These are phyloP conservation scores for Dryomyza anilis DNA, from an alignment of 2,888 invertebrate species.

Conservation along the genomic window DNA sequence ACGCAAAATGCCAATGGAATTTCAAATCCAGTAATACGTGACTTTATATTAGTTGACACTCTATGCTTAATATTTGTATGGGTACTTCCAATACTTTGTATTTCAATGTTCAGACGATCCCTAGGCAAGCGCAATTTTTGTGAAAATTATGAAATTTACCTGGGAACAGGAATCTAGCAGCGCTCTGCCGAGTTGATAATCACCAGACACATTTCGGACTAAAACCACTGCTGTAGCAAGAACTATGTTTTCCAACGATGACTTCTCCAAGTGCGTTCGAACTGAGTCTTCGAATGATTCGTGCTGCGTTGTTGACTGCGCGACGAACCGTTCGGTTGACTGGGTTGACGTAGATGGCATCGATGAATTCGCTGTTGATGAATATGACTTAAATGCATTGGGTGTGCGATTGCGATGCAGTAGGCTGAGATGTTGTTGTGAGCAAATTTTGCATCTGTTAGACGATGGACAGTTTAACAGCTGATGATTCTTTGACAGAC, in stretches of 20 bases:
- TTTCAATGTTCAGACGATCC: not conserved
- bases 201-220: not conserved
- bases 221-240: too few relatives aligned
- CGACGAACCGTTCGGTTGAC: not conserved
- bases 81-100: not conserved
- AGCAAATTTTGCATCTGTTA: not conserved
- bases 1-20: not conserved
- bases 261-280: not conserved
- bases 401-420: not conserved
- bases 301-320: not conserved
- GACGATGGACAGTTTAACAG: too few relatives aligned
- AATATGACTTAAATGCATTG: too few relatives aligned
- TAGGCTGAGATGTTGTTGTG: not conserved
- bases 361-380: too few relatives aligned
- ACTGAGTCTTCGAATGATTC: not conserved
- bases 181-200: not conserved
- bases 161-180: too few relatives aligned
- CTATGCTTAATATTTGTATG: too few relatives aligned
- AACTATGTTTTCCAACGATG: not conserved
- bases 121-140: not conserved
- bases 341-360: too few relatives aligned
- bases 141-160: not conserved
- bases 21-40: not conserved
- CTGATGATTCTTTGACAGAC: not conserved
- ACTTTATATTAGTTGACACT: too few relatives aligned